Evolutionary conservation across 2,888 invertebrate genomes (phyloP).

Genomic region (Cylindroiulus punctatus): DNA sequence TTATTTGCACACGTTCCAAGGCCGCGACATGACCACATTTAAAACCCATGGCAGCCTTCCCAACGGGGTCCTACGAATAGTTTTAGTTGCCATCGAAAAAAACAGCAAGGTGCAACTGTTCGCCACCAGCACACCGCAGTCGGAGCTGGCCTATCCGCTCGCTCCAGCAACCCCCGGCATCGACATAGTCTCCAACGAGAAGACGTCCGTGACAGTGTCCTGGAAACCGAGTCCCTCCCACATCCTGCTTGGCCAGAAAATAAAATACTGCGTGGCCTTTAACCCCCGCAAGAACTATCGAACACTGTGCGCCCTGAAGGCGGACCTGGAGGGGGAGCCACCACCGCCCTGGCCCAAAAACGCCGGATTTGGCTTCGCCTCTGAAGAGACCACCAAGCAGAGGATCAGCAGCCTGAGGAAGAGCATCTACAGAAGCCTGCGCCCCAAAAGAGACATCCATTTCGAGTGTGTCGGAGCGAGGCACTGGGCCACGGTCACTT

Average conservation of each 20-base stretch:
- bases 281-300: conserved; percentile 68
- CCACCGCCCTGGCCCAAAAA: conserved; percentile 61
- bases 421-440: neutral
- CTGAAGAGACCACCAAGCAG: conserved; percentile 60
- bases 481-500: conserved; percentile 69
- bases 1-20: conserved; percentile 57
- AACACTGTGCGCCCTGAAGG: conserved; percentile 69
- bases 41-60: conserved; percentile 59
- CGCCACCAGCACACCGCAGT: conserved; percentile 61
- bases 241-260: conserved; percentile 55
- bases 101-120: conserved; percentile 63
- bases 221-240: conserved; percentile 61
- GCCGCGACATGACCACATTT: conserved; percentile 59
- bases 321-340: conserved; percentile 63
- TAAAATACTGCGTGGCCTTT: conserved; percentile 70
- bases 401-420: conserved; percentile 56
- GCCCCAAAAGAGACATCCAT: conserved; percentile 61
- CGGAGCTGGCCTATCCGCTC: conserved; percentile 60
- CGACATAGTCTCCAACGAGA: conserved; percentile 56
- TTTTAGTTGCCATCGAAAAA: conserved; percentile 61
- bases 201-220: conserved; percentile 56
- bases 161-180: conserved; percentile 58
- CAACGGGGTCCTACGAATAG: conserved; percentile 62
- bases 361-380: conserved; percentile 63
- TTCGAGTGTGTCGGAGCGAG: conserved; percentile 69